Conservation (phyloP, 92 coral and sea anemone species). For the Virgularia gustaviana region DNA sequence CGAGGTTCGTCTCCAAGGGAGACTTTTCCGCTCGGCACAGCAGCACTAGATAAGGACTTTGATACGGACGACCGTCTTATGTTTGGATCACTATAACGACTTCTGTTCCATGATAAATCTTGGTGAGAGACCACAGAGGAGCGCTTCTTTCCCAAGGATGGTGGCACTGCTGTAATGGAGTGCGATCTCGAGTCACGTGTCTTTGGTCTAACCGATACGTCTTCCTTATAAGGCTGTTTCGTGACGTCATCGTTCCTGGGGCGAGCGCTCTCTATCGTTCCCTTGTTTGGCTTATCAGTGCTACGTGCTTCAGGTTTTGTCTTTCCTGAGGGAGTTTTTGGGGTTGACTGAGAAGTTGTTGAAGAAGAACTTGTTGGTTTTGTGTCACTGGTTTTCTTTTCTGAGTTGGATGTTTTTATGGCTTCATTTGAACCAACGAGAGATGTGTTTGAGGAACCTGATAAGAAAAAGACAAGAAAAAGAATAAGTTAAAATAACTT, state of each 20-base stretch:
- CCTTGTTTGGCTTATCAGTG: neutral
- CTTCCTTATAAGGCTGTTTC: neutral
- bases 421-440: neutral
- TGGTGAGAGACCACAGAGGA: too few species aligned
- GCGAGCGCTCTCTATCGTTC: neutral
- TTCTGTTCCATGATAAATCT: neutral
- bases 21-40: neutral
- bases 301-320: neutral
- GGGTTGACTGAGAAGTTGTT: too few species aligned
- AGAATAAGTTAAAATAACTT: neutral
- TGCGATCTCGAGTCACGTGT: neutral
- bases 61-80: neutral
- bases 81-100: neutral
- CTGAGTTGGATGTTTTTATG: neutral
- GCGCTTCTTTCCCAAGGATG: too few species aligned
- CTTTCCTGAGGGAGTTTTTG: neutral
- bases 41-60: neutral
- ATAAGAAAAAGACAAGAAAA: neutral
- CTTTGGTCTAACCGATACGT: neutral
- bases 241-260: neutral
- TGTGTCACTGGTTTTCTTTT: neutral
- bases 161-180: constrained; percentile 1
- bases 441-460: neutral
- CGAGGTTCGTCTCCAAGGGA: neutral
- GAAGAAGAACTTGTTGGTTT: neutral